Base-by-base conservation (phyloP, 2,113 vertebrate genomes). In the Sclerurus mexicanus region DNA sequence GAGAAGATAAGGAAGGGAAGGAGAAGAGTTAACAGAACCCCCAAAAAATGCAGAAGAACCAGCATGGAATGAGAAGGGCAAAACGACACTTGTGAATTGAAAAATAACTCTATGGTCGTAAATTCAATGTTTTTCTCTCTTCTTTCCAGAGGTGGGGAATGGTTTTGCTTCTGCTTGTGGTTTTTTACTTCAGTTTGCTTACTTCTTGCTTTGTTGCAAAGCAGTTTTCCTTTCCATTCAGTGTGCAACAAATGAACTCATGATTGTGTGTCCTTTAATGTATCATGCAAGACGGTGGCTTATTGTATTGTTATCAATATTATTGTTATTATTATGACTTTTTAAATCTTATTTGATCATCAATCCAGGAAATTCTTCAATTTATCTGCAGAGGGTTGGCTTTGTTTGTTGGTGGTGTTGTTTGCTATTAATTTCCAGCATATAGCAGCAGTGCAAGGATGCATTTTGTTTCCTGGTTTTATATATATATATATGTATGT, bases 401-500 rank as follows among this genome's bases (percentile, higher is more conserved):
- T 95, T 96, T 96, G 67, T 96, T 96, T 95, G 95, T 82, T 97
- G 96, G 66, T 96, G 97, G 64, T 93, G 89, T 59, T 95, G 85
- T 96, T 97, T 88, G 95, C 93, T 94, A 96, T 96, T 97, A n/a
- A 2, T 93, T 96, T 94, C 97, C 97, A 98, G 98, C 97, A 95
- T 96, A 94, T 86, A 96, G 97, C 97, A 98, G 98, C 98, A 97
- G 97, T 97, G 98, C 97, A 97, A 97, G 98, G 96, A 98, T 96
- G 93, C 96, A 83, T 97, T 97, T 97, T 97, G 96, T 97, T 98
- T 98, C 97, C 97, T 97, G 97, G 94, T 97, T 95, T 93, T 97
- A 53, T 98, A 92, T 98, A 96, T 97, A 94, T 97, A 77, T 97
- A 44, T 97, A 73, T 97, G 44, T 97, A 73, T 97, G 94, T 98